Percentiles rank a stretch among this genome's conserved stretches.
These are phyloP conservation scores for Platycheirus rosarum DNA, from an alignment of 2,888 invertebrate genomes.

Conservation along the genomic window DNA sequence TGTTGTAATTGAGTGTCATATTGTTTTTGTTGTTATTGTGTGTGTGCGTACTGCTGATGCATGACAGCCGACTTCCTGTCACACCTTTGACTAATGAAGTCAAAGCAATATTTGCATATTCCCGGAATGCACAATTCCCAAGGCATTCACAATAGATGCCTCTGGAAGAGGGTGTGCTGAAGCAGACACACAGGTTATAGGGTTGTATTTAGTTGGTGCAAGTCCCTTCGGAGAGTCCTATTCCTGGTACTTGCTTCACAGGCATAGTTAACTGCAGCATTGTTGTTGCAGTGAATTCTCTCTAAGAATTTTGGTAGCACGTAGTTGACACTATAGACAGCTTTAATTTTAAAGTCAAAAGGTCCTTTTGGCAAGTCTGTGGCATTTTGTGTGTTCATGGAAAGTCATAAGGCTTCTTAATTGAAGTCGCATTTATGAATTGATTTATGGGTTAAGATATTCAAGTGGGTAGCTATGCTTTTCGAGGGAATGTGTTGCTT, in stretches of 20 bases:
- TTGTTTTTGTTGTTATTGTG: constrained; percentile 67
- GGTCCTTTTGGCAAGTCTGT: constrained; percentile 20
- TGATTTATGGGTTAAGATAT: too few relatives aligned
- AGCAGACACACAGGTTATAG: constrained; percentile 27
- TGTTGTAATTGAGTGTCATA: constrained; percentile 74
- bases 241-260: constrained; percentile 3
- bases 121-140: constrained; percentile 60
- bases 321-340: constrained; percentile 38
- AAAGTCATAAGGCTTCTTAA: constrained; percentile 15
- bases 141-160: constrained; percentile 56
- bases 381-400: constrained; percentile 8
- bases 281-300: constrained; percentile 1
- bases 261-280: neutral
- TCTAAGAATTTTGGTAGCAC: constrained; percentile 18
- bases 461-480: too few relatives aligned
- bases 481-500: too few relatives aligned
- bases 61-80: constrained; percentile 71
- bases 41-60: constrained; percentile 32
- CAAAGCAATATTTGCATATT: constrained; percentile 71
- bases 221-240: constrained; percentile 25
- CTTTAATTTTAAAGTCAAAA: constrained; percentile 38
- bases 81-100: constrained; percentile 74
- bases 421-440: constrained; percentile 10
- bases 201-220: constrained; percentile 36
- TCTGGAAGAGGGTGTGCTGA: constrained; percentile 12